A percentile compares a stretch with the other conserved stretches of the same genome.
These are phyloP conservation scores for Dascyllus trimaculatus DNA, from an alignment of 2,113 vertebrate species.

Conservation along the genomic window DNA sequence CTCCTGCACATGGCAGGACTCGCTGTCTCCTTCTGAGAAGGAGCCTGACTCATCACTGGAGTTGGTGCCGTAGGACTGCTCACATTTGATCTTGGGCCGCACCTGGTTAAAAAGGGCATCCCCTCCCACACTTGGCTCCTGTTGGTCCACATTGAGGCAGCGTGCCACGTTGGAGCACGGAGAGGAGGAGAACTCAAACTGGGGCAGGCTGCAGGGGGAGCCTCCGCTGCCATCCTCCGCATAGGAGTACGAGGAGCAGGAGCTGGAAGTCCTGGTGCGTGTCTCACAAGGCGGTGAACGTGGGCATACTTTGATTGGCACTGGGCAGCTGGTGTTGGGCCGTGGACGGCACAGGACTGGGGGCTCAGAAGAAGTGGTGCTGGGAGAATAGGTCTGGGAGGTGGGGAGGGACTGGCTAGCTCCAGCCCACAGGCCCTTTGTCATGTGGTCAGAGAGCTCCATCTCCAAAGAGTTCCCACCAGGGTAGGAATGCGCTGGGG, in stretches of 20 bases:
- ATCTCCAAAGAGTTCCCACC: conserved; percentile 94
- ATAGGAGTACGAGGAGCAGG: conserved; percentile 98
- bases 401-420: conserved; percentile 94
- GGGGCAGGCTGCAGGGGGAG: conserved; percentile 97
- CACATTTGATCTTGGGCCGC: conserved; percentile 98
- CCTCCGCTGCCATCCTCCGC: conserved; percentile 97
- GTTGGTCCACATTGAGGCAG: conserved; percentile 92
- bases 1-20: conserved; percentile 96
- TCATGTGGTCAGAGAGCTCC: conserved; percentile 93
- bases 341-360: conserved; percentile 90
- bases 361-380: conserved; percentile 85
- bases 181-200: conserved; percentile 98
- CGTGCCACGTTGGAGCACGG: conserved; percentile 95
- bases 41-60: conserved; percentile 99
- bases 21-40: conserved; percentile 99
- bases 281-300: conserved; percentile 97
- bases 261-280: conserved; percentile 97
- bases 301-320: conserved; percentile 99
- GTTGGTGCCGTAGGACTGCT: conserved; percentile 99
- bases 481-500: conserved; percentile 93
- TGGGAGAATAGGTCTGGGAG: conserved; percentile 91
- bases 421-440: conserved; percentile 94
- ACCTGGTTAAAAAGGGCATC: conserved; percentile 91
- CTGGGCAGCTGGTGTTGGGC: conserved; percentile 98
- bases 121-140: conserved; percentile 90